Evolutionary conservation across 2,797 vertebrate species (phyloP), one percentile per base, ranked within the genome.

Genomic region (Adrianichthys oophorus): DNA sequence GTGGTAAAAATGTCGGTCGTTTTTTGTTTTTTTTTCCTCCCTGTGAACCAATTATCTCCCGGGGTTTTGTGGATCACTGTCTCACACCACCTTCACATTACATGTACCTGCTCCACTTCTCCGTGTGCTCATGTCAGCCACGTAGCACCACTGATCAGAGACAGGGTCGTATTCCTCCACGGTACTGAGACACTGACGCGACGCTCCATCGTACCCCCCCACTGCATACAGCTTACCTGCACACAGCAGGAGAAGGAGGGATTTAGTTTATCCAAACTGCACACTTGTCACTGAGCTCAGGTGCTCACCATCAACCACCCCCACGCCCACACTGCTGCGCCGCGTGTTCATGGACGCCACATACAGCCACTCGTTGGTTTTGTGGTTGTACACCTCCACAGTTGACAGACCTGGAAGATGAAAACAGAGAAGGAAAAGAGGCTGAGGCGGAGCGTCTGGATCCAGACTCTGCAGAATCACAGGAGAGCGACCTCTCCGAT

Each of bases 281-380:
- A 12, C 14, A 1, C 1, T 5, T 15, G 13, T 5, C 10, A 6
- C 6, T 10, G 46, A 43, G 10, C 41, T 56, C 24, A 6, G 21
- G 8, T 1, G 50, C 87, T 93, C 88, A 98, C 97, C 96, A 40
- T 97, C 93, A 8, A 98, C 95, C 56, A 98, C 94, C 32, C 95
- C 97, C 7, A 98, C 96, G 1, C 97, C 97, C 78, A 98, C 97
- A 55, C 97, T 98, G 94, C 96, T 98, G 77, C 97, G 92, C 45
- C 96, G 89, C 0, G 96, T 98, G 88, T 98, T 98, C 97, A 98
- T 98, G 37, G 96, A 91, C 68, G 95, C 92, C 48, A 98, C 95
- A 54, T 95, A 95, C 56, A 92, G 87, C 96, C 97, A 98, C 78
- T 97, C 95, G 43, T 97, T 96, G 56, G 90, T 94, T 91, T 97